These are phyloP conservation scores for Panurus biarmicus DNA, from an alignment of 2,113 vertebrate species.

Conservation along the genomic window DNA sequence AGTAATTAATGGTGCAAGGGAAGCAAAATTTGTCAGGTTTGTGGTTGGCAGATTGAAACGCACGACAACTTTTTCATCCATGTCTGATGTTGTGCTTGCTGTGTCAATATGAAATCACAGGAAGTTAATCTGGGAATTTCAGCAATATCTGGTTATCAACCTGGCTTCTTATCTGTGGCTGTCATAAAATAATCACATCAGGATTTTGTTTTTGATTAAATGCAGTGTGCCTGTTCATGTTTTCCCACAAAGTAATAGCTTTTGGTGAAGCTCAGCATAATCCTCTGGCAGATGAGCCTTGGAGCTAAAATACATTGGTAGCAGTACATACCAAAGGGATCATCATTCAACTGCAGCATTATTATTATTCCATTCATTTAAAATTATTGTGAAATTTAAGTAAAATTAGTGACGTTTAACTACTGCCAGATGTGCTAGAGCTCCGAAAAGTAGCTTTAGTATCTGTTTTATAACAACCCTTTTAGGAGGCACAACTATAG, in stretches of 20 bases:
- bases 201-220: not conserved
- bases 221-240: not conserved
- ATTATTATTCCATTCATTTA: not conserved
- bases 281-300: not conserved
- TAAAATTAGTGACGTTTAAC: not conserved
- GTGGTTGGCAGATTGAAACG: not conserved
- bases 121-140: constrained; percentile 5
- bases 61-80: not conserved
- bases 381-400: not conserved
- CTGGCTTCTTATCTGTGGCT: not conserved
- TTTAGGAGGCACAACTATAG: not conserved
- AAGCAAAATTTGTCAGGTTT: not conserved
- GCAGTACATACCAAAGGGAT: not conserved
- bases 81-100: not conserved
- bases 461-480: not conserved
- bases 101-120: not conserved
- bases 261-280: not conserved
- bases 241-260: not conserved
- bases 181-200: not conserved
- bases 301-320: not conserved
- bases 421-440: not conserved
- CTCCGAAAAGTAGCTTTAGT: not conserved
- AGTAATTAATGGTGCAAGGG: constrained; percentile 14
- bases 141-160: not conserved
- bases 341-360: not conserved